These are phyloP conservation scores for Blastobasis lacticolella DNA, from an alignment of 2,888 invertebrate genomes.

Conservation along the genomic window DNA sequence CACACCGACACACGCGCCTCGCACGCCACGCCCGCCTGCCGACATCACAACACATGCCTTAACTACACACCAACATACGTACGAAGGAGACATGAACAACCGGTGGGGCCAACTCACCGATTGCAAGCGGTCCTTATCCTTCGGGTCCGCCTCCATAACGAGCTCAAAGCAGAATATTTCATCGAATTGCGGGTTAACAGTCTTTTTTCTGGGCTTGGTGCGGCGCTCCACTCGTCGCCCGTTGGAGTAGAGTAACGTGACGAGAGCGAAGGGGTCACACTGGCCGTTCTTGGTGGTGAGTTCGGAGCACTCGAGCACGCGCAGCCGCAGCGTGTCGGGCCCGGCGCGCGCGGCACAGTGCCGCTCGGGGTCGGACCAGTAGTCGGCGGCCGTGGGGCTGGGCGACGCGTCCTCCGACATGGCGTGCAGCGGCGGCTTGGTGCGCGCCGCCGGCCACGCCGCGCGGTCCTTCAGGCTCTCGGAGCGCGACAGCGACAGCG, in stretches of 20 bases:
- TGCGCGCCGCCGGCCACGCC: slow-evolving; percentile 46
- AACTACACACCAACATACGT: neutral
- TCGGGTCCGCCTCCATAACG: slow-evolving; percentile 73
- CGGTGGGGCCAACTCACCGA: slow-evolving; percentile 43
- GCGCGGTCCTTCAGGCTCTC: slow-evolving; percentile 66
- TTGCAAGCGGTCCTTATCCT: slow-evolving; percentile 70
- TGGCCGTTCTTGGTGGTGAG: slow-evolving; percentile 91
- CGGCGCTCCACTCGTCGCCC: slow-evolving; percentile 85
- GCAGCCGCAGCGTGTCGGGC: slow-evolving; percentile 70
- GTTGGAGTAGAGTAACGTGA: slow-evolving; percentile 86
- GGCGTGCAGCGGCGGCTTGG: slow-evolving; percentile 60
- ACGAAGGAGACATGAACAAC: neutral
- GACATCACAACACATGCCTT: neutral
- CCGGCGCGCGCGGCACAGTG: slow-evolving; percentile 62
- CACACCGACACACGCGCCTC: slow-evolving; percentile 88
- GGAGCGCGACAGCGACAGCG: slow-evolving; percentile 61
- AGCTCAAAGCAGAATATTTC: slow-evolving; percentile 88
- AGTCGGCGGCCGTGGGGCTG: slow-evolving; percentile 64
- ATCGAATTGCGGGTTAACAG: slow-evolving; percentile 90
- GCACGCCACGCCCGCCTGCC: slow-evolving; percentile 79
- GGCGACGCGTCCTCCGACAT: slow-evolving; percentile 58
- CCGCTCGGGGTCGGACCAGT: slow-evolving; percentile 68
- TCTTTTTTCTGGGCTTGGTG: slow-evolving; percentile 92
- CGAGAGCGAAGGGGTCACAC: slow-evolving; percentile 92
- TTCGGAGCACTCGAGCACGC: slow-evolving; percentile 89